Percentiles rank a stretch among this genome's conserved stretches.
phyloP scores from a whole-genome alignment of 2,113 vertebrate species.

The Catharus minimus region DNA sequence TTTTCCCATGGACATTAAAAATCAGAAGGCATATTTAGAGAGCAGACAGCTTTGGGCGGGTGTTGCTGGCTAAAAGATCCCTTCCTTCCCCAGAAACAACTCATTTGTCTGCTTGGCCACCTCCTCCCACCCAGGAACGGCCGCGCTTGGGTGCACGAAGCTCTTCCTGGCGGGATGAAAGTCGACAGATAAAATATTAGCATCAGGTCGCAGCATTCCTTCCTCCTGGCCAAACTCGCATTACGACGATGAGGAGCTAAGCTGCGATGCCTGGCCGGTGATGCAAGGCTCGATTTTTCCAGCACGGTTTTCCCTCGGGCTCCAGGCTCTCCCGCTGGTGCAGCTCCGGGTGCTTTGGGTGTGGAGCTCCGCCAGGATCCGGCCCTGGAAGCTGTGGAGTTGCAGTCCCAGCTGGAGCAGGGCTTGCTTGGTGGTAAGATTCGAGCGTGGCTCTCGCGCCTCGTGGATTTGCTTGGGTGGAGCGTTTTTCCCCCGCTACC shows the following conservation, averaged over 20 bases:
- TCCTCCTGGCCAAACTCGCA: not conserved
- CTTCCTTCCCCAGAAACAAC: conserved; percentile 50
- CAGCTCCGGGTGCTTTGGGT: not conserved
- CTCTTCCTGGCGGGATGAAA: not conserved
- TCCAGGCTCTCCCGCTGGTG: conserved; percentile 13
- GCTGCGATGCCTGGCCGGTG: conserved; percentile 25
- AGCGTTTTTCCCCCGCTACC: not conserved
- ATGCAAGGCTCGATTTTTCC: conserved; percentile 55
- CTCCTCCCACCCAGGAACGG: conserved; percentile 26
- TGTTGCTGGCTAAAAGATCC: conserved; percentile 54
- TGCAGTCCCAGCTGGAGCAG: conserved; percentile 13
- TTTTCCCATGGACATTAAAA: conserved; percentile 28
- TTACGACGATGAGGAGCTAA: not conserved
- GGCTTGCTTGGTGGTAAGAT: conserved; percentile 6
- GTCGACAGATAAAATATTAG: conserved; percentile 4
- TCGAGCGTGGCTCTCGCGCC: not conserved
- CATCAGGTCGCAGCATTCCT: conserved; percentile 37
- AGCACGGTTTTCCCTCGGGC: conserved; percentile 44
- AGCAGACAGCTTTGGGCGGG: conserved; percentile 52
- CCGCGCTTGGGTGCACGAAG: not conserved
- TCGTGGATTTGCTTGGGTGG: not conserved
- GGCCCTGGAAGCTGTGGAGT: not conserved
- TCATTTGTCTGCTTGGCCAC: conserved; percentile 47
- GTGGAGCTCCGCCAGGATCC: not conserved
- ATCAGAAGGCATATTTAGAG: conserved; percentile 54